Evolutionary conservation across 2,113 vertebrate species (phyloP), one percentile per base, ranked within the genome.

Genomic region (Asarcornis scutulata): DNA sequence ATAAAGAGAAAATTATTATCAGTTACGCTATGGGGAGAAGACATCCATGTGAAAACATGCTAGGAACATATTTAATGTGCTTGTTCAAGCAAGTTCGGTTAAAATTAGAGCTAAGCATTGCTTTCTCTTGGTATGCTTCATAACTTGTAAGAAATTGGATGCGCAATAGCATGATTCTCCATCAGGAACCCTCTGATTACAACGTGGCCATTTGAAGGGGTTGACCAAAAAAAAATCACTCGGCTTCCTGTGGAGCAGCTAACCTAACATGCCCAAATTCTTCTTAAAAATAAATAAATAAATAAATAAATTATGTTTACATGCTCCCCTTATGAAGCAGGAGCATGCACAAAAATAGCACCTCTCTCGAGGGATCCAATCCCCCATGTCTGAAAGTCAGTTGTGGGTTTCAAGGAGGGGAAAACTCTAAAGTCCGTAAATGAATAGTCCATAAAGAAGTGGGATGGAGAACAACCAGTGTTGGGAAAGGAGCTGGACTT

Each of bases 101-200:
- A 89, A 92, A 95, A 31, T 67, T 78, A 55, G 44, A 79, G 22
- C 50, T 90, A 80, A 89, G 77, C 23, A 74, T 52, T 22, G 32
- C 7, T n/a, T 78, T 83, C 68, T 81, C 89, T 90, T 90, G 86
- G 67, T 60, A 88, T n/a, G 14, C 8, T 6, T 91, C 17, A 42
- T 71, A 83, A 81, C 53, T 68, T 81, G 48, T 75, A 86, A 73
- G 60, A 93, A 88, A 66, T 81, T 38, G 83, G 42, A 25, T 69
- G 46, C 55, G 78, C 53, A 89, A 77, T 55, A 77, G 78, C 10
- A 23, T 48, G 52, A 69, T 78, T 66, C 69, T 74, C 32, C 14
- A 14, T 17, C 42, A 88, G 42, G 44, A 86, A 34, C 29, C 64
- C n/a, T 83, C 29, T 84, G 40, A 95, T 94, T 86, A 68, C 21